Evolutionary conservation across 1,140 invertebrate genomes (phyloP), one percentile per base, ranked within the genome.

Genomic region (Drosophila oshimai): DNA sequence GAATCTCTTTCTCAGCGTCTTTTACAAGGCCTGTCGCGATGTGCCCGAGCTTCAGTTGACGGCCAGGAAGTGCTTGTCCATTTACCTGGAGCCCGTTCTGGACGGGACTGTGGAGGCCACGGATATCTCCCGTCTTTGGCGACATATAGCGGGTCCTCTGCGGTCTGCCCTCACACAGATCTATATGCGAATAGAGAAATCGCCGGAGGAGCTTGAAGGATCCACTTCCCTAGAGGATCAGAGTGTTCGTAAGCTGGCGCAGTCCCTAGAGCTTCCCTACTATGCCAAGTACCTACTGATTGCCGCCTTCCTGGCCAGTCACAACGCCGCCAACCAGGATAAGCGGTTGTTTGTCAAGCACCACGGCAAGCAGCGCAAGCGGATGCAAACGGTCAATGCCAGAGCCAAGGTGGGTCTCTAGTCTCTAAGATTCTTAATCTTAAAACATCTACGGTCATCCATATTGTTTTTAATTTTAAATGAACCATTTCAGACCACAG

Each of bases 281-380:
- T 98, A 97, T 91, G 95, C 95, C 0, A 98, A 98, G 90, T 98
- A 94, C 90, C 92, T 98, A 28, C 91, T 98, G 3, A 96, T 98
- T 20, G 96, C 97, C 17, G 95, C 96, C 5, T 98, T 97, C 90
- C 91, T 98, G 53, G 97, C 97, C 0, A 98, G 97, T 17, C 96
- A 98, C 78, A 98, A 98, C 91, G 95, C 96, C 0, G 93, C 95
- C 0, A 97, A 96, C 79, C 94, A 96, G 74, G 97, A 98, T 90
- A 96, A 95, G 86, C 92, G 95, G 49, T 90, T 97, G 3, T 98
- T 97, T 88, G 93, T 96, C 79, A 96, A 97, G 92, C 90, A 95
- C 90, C 93, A 95, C 91, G 94, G 93, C 24, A 93, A 93, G 88
- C 92, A 94, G 90, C 90, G 92, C 70, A 93, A 93, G 79, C 91